Conservation (phyloP, 2,888 invertebrate genomes). For the Mayetiola destructor region DNA sequence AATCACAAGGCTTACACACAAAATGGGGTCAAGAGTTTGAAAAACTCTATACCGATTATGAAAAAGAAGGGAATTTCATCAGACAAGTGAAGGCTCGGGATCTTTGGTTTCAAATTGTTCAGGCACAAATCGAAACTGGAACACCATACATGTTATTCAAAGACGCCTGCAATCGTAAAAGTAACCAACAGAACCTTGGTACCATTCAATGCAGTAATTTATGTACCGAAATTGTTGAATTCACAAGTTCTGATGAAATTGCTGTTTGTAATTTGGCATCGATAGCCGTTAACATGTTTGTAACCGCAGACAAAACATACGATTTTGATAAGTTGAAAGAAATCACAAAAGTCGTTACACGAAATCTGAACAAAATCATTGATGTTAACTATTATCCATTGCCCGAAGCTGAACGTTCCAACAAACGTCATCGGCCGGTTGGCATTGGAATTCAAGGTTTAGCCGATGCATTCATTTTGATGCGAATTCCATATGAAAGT, state of each 20-base stretch:
- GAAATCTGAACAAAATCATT: constrained; percentile 91
- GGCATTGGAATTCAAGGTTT: constrained; percentile 95
- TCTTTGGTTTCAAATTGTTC: constrained; percentile 87
- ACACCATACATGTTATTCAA: constrained; percentile 96
- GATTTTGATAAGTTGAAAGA: constrained; percentile 78
- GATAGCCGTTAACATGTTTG: constrained; percentile 90
- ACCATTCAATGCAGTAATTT: constrained; percentile 97
- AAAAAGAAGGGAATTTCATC: constrained; percentile 56
- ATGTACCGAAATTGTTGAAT: constrained; percentile 96
- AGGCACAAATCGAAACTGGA: constrained; percentile 93
- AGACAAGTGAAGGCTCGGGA: constrained; percentile 66
- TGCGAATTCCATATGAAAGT: constrained; percentile 88
- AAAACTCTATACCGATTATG: constrained; percentile 68
- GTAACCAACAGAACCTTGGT: constrained; percentile 95
- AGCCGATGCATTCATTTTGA: constrained; percentile 89
- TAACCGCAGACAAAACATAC: constrained; percentile 56
- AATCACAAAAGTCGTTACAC: constrained; percentile 75
- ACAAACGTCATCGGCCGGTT: constrained; percentile 71
- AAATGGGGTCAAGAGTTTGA: constrained; percentile 82
- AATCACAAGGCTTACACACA: constrained; percentile 78
- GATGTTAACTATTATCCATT: constrained; percentile 94
- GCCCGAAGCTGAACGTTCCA: constrained; percentile 73
- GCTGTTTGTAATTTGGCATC: constrained; percentile 98
- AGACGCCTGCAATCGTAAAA: constrained; percentile 92
- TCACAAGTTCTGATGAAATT: constrained; percentile 80